phyloP scores from a whole-genome alignment of 2,888 invertebrate genomes.

The Ochropacha duplaris region DNA sequence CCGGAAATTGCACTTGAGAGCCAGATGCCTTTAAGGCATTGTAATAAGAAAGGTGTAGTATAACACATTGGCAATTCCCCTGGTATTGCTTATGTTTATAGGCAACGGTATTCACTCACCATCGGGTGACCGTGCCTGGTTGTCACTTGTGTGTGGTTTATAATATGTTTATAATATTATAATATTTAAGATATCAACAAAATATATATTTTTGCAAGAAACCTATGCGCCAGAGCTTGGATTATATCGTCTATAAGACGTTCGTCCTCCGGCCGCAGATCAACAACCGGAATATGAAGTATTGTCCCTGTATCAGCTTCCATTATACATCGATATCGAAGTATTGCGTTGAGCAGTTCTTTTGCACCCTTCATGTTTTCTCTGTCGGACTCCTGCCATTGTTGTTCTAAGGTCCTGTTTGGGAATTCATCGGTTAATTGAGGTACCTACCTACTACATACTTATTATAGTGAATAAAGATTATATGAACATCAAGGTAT shows the following conservation, averaged over 20 bases:
- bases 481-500: too few relatives aligned
- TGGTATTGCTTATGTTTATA: too few relatives aligned
- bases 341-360: slow-evolving; percentile 59
- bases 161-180: too few relatives aligned
- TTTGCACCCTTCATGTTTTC: slow-evolving; percentile 56
- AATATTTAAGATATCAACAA: background rate
- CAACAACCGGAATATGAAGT: slow-evolving; percentile 54
- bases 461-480: too few relatives aligned
- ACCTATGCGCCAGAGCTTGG: slow-evolving; percentile 57
- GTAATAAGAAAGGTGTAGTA: too few relatives aligned
- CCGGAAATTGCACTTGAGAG: too few relatives aligned
- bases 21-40: too few relatives aligned
- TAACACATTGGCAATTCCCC: too few relatives aligned
- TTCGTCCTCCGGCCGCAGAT: slow-evolving; percentile 52
- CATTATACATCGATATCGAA: slow-evolving; percentile 59
- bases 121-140: too few relatives aligned
- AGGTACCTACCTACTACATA: too few relatives aligned
- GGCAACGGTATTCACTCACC: too few relatives aligned
- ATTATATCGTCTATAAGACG: slow-evolving; percentile 50
- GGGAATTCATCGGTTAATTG: background rate
- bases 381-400: slow-evolving; percentile 57
- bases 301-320: slow-evolving; percentile 52
- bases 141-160: too few relatives aligned
- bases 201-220: background rate
- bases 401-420: slow-evolving; percentile 62